A percentile compares a stretch with the other conserved stretches of the same genome.
These are phyloP conservation scores for Blennius ocellaris DNA, from an alignment of 2,113 vertebrate species.

Conservation along the genomic window DNA sequence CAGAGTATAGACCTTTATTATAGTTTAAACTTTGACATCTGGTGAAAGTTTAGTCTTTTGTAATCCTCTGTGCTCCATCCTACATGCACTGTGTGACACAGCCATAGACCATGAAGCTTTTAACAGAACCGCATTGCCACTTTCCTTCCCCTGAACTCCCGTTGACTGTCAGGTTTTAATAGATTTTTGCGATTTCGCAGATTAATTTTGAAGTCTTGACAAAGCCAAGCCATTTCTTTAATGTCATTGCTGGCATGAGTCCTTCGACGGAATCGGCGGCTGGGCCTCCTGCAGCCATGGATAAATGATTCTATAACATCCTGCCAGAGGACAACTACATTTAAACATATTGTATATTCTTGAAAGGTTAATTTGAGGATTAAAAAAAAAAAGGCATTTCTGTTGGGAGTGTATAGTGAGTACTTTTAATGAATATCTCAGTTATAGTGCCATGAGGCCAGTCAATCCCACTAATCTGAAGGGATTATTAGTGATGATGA, in stretches of 20 bases:
- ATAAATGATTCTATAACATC: not conserved
- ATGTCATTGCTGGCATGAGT: slow-evolving; percentile 11
- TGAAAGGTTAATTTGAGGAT: too few species aligned
- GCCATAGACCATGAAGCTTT: slow-evolving; percentile 12
- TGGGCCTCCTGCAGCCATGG: not conserved
- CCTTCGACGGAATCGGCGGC: slow-evolving; percentile 17
- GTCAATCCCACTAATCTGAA: too few species aligned
- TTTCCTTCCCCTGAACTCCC: not conserved
- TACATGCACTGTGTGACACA: slow-evolving; percentile 24
- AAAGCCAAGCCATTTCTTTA: slow-evolving; percentile 7
- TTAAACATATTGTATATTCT: too few species aligned
- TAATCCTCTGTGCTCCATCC: slow-evolving; percentile 40
- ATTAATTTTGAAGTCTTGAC: slow-evolving; percentile 20
- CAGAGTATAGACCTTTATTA: not conserved
- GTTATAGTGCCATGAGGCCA: too few species aligned
- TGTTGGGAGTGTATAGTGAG: too few species aligned
- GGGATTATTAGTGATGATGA: too few species aligned
- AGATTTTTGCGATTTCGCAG: slow-evolving; percentile 25
- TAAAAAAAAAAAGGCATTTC: too few species aligned
- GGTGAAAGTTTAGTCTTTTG: slow-evolving; percentile 11
- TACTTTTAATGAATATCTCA: too few species aligned
- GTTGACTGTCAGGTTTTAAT: slow-evolving; percentile 22
- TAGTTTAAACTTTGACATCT: slow-evolving; percentile 4
- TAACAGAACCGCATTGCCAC: slow-evolving; percentile 7
- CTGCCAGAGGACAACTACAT: not conserved